These are phyloP conservation scores for Drosophila picticornis DNA, from an alignment of 2,888 invertebrate genomes.

Conservation along the genomic window DNA sequence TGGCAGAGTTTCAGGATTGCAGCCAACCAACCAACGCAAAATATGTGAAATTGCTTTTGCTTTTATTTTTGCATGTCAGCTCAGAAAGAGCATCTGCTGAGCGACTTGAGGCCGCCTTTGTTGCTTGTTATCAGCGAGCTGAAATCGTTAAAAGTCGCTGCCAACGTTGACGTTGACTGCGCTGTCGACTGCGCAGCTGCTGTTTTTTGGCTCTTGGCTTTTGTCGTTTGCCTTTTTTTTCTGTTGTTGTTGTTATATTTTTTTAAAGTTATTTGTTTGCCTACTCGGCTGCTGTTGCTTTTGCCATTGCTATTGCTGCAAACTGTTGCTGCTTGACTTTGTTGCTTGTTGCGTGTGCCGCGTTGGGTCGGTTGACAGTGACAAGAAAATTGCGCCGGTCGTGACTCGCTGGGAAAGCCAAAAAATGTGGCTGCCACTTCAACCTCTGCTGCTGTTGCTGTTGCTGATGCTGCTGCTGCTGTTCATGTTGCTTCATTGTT, in stretches of 20 bases:
- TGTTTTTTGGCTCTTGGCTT: slow-evolving; percentile 27
- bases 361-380: slow-evolving; percentile 63
- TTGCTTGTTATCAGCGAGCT: slow-evolving; percentile 45
- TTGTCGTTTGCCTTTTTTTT: not conserved
- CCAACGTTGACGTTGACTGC: slow-evolving; percentile 13
- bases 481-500: slow-evolving; percentile 15
- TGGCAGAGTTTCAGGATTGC: not conserved
- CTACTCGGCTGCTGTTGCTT: slow-evolving; percentile 35
- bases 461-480: slow-evolving; percentile 17
- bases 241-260: slow-evolving; percentile 2
- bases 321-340: slow-evolving; percentile 47
- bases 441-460: slow-evolving; percentile 16
- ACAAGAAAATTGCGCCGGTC: slow-evolving; percentile 75
- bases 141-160: slow-evolving; percentile 43
- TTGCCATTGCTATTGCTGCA: slow-evolving; percentile 32
- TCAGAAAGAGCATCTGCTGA: slow-evolving; percentile 1
- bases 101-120: slow-evolving; percentile 4
- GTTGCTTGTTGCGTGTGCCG: slow-evolving; percentile 72
- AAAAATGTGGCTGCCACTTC: slow-evolving; percentile 32
- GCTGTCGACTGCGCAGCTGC: slow-evolving; percentile 26
- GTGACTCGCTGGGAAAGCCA: slow-evolving; percentile 77
- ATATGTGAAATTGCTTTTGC: not conserved
- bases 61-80: not conserved
- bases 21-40: not conserved
- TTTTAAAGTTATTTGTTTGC: slow-evolving; percentile 42